Conservation (phyloP, 2,113 vertebrate species). For the Tachysurus fulvidraco region DNA sequence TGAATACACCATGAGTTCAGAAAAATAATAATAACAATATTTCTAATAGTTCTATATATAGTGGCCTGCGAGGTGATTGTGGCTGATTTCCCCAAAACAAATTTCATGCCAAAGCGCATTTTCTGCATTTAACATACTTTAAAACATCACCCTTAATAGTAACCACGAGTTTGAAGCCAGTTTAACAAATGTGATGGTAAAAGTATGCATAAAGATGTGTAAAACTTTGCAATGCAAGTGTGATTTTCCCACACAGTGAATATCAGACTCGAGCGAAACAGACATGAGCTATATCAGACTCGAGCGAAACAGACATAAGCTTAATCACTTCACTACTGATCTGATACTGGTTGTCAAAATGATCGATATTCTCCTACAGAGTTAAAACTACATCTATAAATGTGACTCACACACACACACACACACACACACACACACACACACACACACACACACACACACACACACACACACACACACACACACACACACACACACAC, state of each 20-base stretch:
- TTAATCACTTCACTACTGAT: background rate
- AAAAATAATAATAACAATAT: no score
- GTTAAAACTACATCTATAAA: background rate
- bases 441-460: no score
- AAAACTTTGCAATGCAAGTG: background rate
- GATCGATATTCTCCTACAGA: background rate
- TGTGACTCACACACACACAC: background rate
- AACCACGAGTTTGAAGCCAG: background rate
- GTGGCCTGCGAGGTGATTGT: background rate
- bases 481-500: no score
- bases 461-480: no score
- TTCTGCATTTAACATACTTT: background rate
- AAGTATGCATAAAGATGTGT: background rate
- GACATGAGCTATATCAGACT: background rate
- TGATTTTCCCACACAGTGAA: background rate
- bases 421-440: no score
- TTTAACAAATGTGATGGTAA: background rate
- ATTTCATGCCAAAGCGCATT: background rate
- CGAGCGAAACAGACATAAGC: background rate
- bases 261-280: background rate
- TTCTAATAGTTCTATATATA: background rate
- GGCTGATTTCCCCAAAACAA: background rate
- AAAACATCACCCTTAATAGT: background rate
- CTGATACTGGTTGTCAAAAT: background rate
- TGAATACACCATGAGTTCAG: background rate